A percentile compares a stretch with the other conserved stretches of the same genome.
phyloP scores from a whole-genome alignment of 2,888 invertebrate genomes.

The Acanthosoma haemorrhoidale region DNA sequence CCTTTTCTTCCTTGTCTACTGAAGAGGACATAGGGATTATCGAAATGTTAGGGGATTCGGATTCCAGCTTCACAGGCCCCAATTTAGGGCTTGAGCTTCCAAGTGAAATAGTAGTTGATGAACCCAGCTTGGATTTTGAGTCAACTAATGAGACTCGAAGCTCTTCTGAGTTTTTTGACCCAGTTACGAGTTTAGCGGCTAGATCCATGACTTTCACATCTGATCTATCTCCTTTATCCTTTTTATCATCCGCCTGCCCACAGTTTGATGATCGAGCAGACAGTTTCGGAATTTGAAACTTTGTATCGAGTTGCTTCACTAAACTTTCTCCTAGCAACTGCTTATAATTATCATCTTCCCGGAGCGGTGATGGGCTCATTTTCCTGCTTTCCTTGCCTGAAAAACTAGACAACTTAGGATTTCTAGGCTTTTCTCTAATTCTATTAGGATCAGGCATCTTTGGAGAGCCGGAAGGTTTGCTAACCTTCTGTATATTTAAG shows the following conservation, averaged over 20 bases:
- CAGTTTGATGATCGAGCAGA: conserved; percentile 51
- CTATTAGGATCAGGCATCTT: conserved; percentile 31
- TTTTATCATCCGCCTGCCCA: conserved; percentile 34
- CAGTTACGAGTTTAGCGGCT: conserved; percentile 19
- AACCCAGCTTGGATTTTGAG: conserved; percentile 25
- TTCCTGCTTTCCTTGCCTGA: conserved; percentile 58
- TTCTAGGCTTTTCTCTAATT: conserved; percentile 35
- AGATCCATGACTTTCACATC: conserved; percentile 24
- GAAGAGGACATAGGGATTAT: conserved; percentile 30
- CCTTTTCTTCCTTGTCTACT: conserved; percentile 13
- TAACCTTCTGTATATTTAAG: conserved; percentile 25
- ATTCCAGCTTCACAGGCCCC: conserved; percentile 17
- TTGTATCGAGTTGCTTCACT: conserved; percentile 71
- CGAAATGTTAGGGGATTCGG: conserved; percentile 35
- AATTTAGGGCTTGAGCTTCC: neutral
- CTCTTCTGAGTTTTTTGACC: conserved; percentile 33
- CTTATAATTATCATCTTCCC: conserved; percentile 64
- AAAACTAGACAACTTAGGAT: conserved; percentile 50
- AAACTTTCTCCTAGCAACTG: conserved; percentile 62
- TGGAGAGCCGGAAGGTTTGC: conserved; percentile 34
- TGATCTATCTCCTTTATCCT: conserved; percentile 33
- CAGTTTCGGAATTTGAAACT: conserved; percentile 82
- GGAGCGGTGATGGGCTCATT: conserved; percentile 59
- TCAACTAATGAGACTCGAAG: conserved; percentile 22
- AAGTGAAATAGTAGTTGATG: conserved; percentile 26